phyloP scores from a whole-genome alignment of 1,140 invertebrate species.

The Homarus americanus region DNA sequence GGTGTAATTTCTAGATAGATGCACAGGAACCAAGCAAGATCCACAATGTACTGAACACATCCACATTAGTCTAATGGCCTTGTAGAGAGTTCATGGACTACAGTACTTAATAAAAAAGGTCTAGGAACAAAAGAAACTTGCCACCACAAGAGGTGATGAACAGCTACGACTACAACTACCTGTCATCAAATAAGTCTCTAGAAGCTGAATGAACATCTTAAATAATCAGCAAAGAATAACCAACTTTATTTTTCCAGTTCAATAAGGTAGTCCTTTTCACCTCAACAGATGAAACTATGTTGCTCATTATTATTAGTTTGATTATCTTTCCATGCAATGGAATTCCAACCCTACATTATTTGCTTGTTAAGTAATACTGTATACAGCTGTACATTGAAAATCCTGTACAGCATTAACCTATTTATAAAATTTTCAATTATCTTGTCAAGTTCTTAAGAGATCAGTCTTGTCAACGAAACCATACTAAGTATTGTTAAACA shows the following conservation, averaged over 20 bases:
- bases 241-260: not conserved
- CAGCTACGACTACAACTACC: not conserved
- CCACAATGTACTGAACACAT: not conserved
- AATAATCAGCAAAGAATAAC: not conserved
- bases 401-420: not conserved
- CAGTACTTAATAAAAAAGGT: not conserved
- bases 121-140: not conserved
- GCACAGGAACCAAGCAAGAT: constrained; percentile 17
- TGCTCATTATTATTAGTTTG: constrained; percentile 1
- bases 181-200: constrained; percentile 14
- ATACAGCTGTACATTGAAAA: not conserved
- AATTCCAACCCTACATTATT: not conserved
- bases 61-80: not conserved
- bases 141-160: not conserved
- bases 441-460: not conserved
- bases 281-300: not conserved
- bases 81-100: not conserved
- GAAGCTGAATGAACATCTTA: not conserved
- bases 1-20: not conserved
- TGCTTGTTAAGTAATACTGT: not conserved
- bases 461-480: not conserved
- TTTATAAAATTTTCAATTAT: not conserved
- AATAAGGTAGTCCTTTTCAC: not conserved
- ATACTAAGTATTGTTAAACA: not conserved
- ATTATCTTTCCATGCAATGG: not conserved